A percentile compares a stretch with the other conserved stretches of the same genome.
These are phyloP conservation scores for Lycia hirtaria DNA, from an alignment of 2,888 invertebrate species.

Conservation along the genomic window DNA sequence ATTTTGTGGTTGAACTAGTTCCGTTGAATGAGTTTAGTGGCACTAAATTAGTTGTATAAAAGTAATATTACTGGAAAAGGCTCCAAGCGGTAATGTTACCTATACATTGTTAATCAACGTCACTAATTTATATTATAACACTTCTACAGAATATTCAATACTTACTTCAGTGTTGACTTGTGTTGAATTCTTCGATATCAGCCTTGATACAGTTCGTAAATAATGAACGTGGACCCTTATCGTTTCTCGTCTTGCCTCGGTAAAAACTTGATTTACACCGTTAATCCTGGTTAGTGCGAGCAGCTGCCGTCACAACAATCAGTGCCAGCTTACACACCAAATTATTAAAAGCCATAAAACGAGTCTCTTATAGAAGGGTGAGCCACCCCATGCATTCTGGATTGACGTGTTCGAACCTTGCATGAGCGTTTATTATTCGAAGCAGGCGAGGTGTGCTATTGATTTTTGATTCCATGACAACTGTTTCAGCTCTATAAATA, in stretches of 20 bases:
- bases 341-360: conserved; percentile 85
- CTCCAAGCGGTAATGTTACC: too few species aligned
- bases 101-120: too few species aligned
- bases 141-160: too few species aligned
- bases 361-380: conserved; percentile 79
- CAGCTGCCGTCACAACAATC: conserved; percentile 81
- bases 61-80: too few species aligned
- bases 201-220: conserved; percentile 35
- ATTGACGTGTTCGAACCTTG: conserved; percentile 72
- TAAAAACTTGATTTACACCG: conserved; percentile 65
- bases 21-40: too few species aligned
- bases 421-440: conserved; percentile 75
- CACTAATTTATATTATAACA: too few species aligned
- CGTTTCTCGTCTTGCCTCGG: conserved; percentile 57
- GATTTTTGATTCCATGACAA: conserved; percentile 60
- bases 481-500: conserved; percentile 10
- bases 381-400: conserved; percentile 72
- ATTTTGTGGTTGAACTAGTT: too few species aligned
- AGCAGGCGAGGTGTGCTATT: conserved; percentile 70
- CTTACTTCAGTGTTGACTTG: too few species aligned
- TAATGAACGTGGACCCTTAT: conserved; percentile 56
- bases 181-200: too few species aligned
- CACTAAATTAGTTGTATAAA: too few species aligned
- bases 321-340: conserved; percentile 79
- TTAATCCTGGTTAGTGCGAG: conserved; percentile 70